phyloP scores from a whole-genome alignment of 2,797 vertebrate species.

The Hydrocynus forskahlii region DNA sequence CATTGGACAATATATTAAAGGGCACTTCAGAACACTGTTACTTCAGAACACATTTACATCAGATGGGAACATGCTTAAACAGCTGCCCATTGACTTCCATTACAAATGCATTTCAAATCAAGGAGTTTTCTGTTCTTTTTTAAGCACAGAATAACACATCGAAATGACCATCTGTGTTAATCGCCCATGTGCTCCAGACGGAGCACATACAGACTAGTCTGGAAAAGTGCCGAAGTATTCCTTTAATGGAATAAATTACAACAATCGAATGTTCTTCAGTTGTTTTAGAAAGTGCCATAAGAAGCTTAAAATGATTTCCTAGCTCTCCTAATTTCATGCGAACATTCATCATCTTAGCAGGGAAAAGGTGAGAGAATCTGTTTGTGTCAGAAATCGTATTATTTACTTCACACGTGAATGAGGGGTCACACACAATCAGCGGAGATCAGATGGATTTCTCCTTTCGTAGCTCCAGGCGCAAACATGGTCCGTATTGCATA shows the following conservation, averaged over 20 bases:
- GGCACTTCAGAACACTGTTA: too few relatives aligned
- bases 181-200: background rate
- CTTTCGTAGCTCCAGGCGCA: slow-evolving; percentile 37
- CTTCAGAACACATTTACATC: background rate
- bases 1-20: too few relatives aligned
- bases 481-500: slow-evolving; percentile 41
- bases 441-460: slow-evolving; percentile 41
- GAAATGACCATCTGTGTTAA: background rate
- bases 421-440: slow-evolving; percentile 21
- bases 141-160: background rate
- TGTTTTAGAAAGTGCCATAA: background rate
- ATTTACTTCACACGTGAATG: slow-evolving; percentile 34
- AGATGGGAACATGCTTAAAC: background rate
- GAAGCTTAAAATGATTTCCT: background rate
- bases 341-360: slow-evolving; percentile 8
- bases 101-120: background rate
- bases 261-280: background rate
- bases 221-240: background rate
- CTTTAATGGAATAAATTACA: background rate
- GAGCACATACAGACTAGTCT: background rate
- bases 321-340: background rate
- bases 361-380: slow-evolving; percentile 36
- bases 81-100: background rate
- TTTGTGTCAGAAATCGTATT: slow-evolving; percentile 35
- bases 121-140: background rate